A percentile compares a stretch with the other conserved stretches of the same genome.
Evolutionary conservation across 2,797 vertebrate genomes (phyloP).

Genomic region (Agapornis canus): DNA sequence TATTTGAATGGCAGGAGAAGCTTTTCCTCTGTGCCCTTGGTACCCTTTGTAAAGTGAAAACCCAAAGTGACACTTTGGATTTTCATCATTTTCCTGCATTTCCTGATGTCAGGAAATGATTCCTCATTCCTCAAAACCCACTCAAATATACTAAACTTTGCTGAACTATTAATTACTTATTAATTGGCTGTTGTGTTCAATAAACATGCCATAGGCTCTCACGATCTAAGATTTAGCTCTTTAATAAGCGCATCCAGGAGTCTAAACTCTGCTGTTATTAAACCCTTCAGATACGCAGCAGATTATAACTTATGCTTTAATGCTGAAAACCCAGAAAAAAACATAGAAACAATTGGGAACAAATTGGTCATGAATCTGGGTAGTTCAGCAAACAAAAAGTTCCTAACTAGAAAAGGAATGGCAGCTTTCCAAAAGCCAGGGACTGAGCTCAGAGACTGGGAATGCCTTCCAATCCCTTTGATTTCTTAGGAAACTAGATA

Average conservation of each 20-base stretch:
- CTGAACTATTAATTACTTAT: constrained; percentile 46
- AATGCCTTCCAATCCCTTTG: neutral
- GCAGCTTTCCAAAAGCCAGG: neutral
- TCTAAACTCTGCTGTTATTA: neutral
- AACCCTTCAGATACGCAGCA: neutral
- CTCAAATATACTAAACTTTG: neutral
- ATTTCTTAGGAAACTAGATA: neutral
- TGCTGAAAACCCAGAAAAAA: neutral
- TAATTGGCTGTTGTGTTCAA: constrained; percentile 35
- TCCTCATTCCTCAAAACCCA: neutral
- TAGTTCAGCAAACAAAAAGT: neutral
- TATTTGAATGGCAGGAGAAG: neutral
- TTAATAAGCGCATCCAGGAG: constrained; percentile 48
- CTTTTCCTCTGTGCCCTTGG: neutral
- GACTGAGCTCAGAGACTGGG: neutral
- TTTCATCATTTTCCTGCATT: neutral
- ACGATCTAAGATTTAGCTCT: constrained; percentile 29
- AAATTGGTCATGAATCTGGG: neutral
- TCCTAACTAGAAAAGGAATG: neutral
- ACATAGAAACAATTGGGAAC: neutral
- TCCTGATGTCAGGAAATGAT: neutral
- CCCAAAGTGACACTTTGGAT: fast-evolving
- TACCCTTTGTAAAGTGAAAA: neutral
- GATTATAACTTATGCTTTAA: constrained; percentile 20
- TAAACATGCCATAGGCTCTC: constrained; percentile 35